Evolutionary conservation across 2,113 vertebrate genomes (phyloP).

Genomic region (Rynchops niger): DNA sequence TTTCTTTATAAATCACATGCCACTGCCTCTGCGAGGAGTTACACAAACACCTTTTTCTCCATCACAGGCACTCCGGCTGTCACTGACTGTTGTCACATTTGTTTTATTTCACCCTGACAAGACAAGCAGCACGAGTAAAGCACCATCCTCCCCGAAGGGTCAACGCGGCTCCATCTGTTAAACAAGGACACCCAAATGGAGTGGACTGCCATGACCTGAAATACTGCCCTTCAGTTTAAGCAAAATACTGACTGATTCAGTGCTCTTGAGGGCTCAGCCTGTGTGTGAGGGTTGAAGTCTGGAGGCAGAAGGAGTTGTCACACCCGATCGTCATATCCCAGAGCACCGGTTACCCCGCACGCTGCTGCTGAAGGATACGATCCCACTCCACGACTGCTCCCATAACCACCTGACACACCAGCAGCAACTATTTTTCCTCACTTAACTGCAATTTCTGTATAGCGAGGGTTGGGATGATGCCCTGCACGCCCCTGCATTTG

Average conservation of each 20-base stretch:
- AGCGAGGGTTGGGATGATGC: not conserved
- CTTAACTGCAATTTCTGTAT: not conserved
- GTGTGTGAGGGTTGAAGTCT: rapidly evolving
- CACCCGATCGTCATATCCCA: not conserved
- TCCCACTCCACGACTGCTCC: not conserved
- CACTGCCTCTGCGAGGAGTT: rapidly evolving
- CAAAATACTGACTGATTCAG: rapidly evolving
- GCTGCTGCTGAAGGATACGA: rapidly evolving
- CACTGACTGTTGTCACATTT: not conserved
- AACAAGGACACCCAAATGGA: not conserved
- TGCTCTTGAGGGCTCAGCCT: not conserved
- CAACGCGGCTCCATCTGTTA: rapidly evolving
- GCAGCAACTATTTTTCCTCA: not conserved
- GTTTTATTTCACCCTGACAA: not conserved
- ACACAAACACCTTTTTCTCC: not conserved
- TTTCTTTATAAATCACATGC: rapidly evolving
- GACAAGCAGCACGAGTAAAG: not conserved
- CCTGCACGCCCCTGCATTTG: not conserved
- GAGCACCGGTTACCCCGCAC: rapidly evolving
- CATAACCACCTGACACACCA: rapidly evolving
- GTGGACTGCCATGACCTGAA: rapidly evolving
- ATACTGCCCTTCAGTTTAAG: not conserved
- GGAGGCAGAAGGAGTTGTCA: not conserved
- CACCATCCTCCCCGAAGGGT: no score
- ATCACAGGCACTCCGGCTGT: rapidly evolving